Evolutionary conservation across 2,888 invertebrate genomes (phyloP), one percentile per base, ranked within the genome.

Genomic region (Cylloceria caligata): DNA sequence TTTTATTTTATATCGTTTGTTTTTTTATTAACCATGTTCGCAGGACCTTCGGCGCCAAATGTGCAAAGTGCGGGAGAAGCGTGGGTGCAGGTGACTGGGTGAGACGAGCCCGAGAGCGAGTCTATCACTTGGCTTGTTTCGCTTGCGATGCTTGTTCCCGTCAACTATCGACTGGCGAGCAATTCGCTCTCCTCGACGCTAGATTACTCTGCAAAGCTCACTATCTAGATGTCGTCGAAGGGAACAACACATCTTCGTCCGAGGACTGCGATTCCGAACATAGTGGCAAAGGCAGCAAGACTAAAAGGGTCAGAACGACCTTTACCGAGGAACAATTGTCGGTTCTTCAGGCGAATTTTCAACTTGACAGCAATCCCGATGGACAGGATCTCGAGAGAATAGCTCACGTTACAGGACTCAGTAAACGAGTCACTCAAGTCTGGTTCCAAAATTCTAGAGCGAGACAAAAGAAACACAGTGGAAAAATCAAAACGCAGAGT

Each of bases 11-110:
- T 72, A 11, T 21, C 34, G 9, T 71, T 69, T 24, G 3, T 30
- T 21, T 52, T 68, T 72, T 69, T 36, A 13, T 68, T 64, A 30
- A 39, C n/a, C 30, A 6, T 80, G 68, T 86, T 94, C 94, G 80
- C 94, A 99, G 99, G 95, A 97, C 97, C 91, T 99, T 98, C 93
- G 98, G 98, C 83, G 97, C 98, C 76, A 98, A 98, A 94, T 99
- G 99, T 93, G 97, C 98, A 68, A 98, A 98, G 93, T 99, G 99
- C 93, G 96, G 96, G 88, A 96, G 99, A 72, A 96, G 96, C 88
- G 98, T 99, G 91, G 97, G 98, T 19, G 96, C 99, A 19, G 97
- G 98, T 57, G 99, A 99, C 94, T 99, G 99, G 99, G 99, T 99
- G 89, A 95, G 99, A 84, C 96, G 98, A 91, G 99, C 99, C 42